phyloP scores from a whole-genome alignment of 2,797 vertebrate genomes.

The Lagodon rhomboides region DNA sequence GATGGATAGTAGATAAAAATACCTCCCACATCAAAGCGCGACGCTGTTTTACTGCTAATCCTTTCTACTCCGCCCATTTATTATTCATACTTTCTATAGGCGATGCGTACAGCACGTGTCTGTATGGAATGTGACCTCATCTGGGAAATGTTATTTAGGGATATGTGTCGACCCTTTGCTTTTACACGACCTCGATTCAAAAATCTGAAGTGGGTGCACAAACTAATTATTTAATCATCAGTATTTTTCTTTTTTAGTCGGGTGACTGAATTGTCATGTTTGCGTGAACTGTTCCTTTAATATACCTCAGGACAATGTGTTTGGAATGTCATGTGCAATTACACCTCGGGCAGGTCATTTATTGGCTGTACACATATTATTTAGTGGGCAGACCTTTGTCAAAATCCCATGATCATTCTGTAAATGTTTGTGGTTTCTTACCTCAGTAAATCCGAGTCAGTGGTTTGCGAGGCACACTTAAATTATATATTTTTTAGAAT shows the following conservation, averaged over 20 bases:
- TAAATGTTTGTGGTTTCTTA: constrained; percentile 30
- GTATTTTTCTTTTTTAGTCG: too few species aligned
- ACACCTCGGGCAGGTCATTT: constrained; percentile 16
- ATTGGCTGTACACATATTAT: background rate
- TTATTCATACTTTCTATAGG: background rate
- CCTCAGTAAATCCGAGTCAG: constrained; percentile 18
- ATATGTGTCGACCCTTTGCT: constrained; percentile 35
- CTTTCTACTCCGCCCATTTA: too few species aligned
- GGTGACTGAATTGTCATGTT: too few species aligned
- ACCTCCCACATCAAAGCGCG: constrained; percentile 8
- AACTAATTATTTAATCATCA: too few species aligned
- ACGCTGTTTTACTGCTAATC: background rate
- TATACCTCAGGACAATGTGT: constrained; percentile 15
- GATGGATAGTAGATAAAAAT: constrained; percentile 13
- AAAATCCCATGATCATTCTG: constrained; percentile 3
- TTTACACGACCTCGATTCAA: constrained; percentile 9
- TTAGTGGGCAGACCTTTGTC: background rate
- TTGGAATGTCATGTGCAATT: constrained; percentile 21
- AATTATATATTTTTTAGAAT: too few species aligned
- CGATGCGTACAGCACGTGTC: background rate
- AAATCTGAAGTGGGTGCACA: too few species aligned
- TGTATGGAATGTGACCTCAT: background rate
- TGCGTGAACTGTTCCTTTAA: too few species aligned
- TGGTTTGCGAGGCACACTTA: constrained; percentile 24
- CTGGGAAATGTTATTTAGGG: constrained; percentile 2